Base-by-base conservation (phyloP, 2,888 invertebrate species). In the Spatulosminthurus flaviceps region DNA sequence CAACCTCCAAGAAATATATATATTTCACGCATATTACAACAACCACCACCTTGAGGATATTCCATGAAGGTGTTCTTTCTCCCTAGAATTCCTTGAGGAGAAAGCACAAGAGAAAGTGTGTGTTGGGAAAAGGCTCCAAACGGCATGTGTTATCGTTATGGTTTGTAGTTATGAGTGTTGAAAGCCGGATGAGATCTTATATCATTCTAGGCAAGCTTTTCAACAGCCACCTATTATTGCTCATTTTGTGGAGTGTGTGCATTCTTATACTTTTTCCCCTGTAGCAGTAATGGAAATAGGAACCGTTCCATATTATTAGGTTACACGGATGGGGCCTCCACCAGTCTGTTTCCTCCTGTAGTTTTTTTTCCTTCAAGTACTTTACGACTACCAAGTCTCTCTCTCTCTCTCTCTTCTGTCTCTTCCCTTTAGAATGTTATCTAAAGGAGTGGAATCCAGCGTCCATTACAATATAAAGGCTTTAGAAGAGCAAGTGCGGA, bases 241-340 rank as follows among this genome's bases (percentile, higher is more conserved):
- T 67, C 67, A 67, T 67, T 67, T 28, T 28, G 28, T n/a, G 67
- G 26, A 13, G 28, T 28, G 29, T 67, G 67, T 67, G 29, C 26
- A 67, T 26, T 26, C 29, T 67, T 19, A 29, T 67, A n/a, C 51
- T 43, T 72, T 43, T 72, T 72, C 43, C 51, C 43, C 51, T 26
- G 43, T 72, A 51, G 24, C n/a, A 9, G 51, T 72, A 72, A 72
- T 72, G 21, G 72, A 42, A 72, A 51, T 51, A 72, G 43, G 72
- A 72, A 72, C 24, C 72, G 43, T 69, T 69, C 34, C 69, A 69
- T 69, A 69, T 72, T 72, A 72, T 72, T 72, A 72, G 72, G 72
- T 43, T 72, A 26, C 72, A 72, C 51, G 19, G 43, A 26, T 43
- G 43, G 28, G 72, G 22, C 22, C 16, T n/a, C n/a, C 43, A 16